Base-by-base conservation (phyloP, 2,797 vertebrate genomes). In the Hippoglossus hippoglossus region DNA sequence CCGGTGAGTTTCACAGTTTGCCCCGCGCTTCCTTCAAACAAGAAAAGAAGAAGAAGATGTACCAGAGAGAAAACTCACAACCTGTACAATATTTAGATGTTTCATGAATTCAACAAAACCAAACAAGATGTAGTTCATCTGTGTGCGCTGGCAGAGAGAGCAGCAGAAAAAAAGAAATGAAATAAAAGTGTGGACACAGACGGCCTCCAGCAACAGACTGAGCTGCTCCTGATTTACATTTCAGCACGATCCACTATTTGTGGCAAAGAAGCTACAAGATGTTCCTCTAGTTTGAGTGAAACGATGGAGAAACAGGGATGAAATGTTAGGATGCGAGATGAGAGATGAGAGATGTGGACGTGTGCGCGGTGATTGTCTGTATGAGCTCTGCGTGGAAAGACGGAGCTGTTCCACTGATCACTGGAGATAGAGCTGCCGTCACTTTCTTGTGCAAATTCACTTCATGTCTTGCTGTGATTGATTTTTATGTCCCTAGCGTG, bases 161-260 rank as follows among this genome's bases (percentile, higher is more conserved):
- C 47, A 70, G 52, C 70, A 47, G 44, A 22, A 2, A 19, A 49
- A 6, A 31, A 36, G 2, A 31, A 8, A 31, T 47, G 16, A 50
- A 34, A 63, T 21, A 67, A 71, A 64, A 74, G 67, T 39, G 63
- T 50, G 39, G 69, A 59, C 72, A 77, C 26, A 73, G n/a, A 83
- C 53, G 78, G 76, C 77, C 66, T 53, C 31, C 61, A 75, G 85
- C 71, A 69, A 65, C 69, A 83, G 76, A 82, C 68, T 73, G 63
- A 79, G 66, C 56, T 69, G 67, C 56, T 72, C 63, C 73, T 77
- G 54, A 83, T 89, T 87, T 84, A 75, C 75, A 86, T 89, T 70
- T 55, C 13, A 8, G 26, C n/a, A 5, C 19, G 12, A 28, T 31
- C 3, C 6, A 10, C 26, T n/a, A 24, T 51, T 26, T 18, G 19